Evolutionary conservation across 1,140 invertebrate species (phyloP).

Genomic region (Pentalonia nigronervosa): DNA sequence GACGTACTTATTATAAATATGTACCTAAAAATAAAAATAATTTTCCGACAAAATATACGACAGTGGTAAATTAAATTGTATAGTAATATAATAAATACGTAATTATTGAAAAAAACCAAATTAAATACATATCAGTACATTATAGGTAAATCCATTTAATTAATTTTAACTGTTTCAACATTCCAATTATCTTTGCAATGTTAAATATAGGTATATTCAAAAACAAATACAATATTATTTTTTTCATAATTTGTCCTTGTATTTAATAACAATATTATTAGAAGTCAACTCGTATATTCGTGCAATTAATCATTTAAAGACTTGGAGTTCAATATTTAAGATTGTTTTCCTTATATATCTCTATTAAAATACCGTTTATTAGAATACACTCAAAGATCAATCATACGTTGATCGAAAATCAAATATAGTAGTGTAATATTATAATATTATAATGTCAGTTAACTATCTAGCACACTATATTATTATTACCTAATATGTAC

Average conservation of each 20-base stretch:
- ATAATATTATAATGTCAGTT: not conserved
- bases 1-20: too few species aligned
- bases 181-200: not conserved
- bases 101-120: too few species aligned
- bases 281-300: not conserved
- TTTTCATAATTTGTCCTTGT: not conserved
- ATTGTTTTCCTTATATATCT: not conserved
- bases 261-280: not conserved
- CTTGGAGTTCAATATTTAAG: not conserved
- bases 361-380: not conserved
- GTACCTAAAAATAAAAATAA: not conserved
- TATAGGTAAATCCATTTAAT: not conserved
- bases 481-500: not conserved
- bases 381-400: not conserved
- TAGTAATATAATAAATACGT: too few species aligned
- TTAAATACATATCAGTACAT: too few species aligned
- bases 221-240: not conserved
- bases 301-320: not conserved
- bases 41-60: not conserved
- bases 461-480: not conserved
- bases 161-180: not conserved
- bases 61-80: too few species aligned
- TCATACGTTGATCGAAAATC: not conserved
- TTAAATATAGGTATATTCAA: not conserved
- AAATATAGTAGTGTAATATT: not conserved